phyloP scores from a whole-genome alignment of 2,113 vertebrate genomes.

The Gila orcuttii region DNA sequence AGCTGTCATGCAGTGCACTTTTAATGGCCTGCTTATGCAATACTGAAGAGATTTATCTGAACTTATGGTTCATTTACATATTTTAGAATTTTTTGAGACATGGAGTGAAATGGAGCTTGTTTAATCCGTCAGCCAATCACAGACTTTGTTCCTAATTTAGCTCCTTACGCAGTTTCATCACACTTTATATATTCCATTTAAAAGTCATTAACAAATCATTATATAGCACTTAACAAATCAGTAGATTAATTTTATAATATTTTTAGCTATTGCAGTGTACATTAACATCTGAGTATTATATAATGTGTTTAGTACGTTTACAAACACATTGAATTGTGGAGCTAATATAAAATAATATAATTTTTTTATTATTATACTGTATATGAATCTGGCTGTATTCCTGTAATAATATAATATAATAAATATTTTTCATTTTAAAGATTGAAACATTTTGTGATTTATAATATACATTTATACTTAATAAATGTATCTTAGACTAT shows the following conservation, averaged over 20 bases:
- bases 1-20: not conserved
- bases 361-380: not conserved
- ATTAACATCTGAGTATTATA: not conserved
- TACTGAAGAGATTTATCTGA: conserved; percentile 13
- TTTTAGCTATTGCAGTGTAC: not conserved
- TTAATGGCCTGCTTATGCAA: conserved; percentile 22
- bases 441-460: too few relatives aligned
- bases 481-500: not conserved
- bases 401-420: too few relatives aligned
- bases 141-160: conserved; percentile 7
- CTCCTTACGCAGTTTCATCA: not conserved
- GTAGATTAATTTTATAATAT: not conserved
- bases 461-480: too few relatives aligned
- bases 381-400: too few relatives aligned
- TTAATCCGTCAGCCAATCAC: conserved; percentile 13
- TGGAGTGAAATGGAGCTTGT: conserved; percentile 4
- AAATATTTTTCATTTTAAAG: too few relatives aligned
- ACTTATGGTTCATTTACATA: not conserved
- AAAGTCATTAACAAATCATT: conserved; percentile 7
- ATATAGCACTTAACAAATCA: conserved; percentile 20
- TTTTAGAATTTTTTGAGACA: not conserved
- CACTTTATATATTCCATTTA: conserved; percentile 10
- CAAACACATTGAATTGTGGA: not conserved
- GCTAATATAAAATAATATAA: not conserved
- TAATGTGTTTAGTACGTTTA: not conserved